phyloP scores from a whole-genome alignment of 2,888 invertebrate genomes.

The Clunio marinus region DNA sequence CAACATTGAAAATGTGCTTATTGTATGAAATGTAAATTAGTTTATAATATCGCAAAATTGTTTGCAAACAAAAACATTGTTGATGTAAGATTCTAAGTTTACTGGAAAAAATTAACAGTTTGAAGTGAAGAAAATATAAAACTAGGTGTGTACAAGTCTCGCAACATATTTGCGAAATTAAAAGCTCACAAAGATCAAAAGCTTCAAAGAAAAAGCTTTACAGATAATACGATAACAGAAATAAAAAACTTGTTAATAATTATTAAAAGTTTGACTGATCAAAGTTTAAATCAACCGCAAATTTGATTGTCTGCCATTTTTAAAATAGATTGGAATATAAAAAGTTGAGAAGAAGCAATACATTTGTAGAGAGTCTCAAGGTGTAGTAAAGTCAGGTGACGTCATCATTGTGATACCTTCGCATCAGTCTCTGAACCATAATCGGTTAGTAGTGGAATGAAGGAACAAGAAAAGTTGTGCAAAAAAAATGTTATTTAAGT shows the following conservation, averaged over 20 bases:
- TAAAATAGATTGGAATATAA: background rate
- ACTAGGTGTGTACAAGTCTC: slow-evolving; percentile 38
- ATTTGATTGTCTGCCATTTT: slow-evolving; percentile 39
- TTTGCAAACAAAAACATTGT: background rate
- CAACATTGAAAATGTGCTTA: too few relatives aligned
- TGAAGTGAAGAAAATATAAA: background rate
- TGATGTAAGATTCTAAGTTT: background rate
- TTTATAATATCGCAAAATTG: too few relatives aligned
- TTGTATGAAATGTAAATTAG: background rate
- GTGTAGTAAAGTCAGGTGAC: slow-evolving; percentile 25
- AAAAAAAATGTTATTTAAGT: too few relatives aligned
- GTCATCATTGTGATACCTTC: slow-evolving; percentile 20
- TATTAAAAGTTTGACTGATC: too few relatives aligned
- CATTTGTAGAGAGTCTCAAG: slow-evolving; percentile 6
- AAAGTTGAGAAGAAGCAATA: slow-evolving; percentile 19
- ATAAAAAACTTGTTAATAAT: too few relatives aligned
- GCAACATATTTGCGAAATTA: background rate
- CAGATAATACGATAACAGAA: background rate
- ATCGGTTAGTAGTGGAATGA: background rate
- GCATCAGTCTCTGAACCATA: background rate
- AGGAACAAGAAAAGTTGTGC: background rate
- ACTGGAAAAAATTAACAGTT: background rate
- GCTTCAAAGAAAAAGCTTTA: background rate
- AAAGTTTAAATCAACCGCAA: too few relatives aligned
- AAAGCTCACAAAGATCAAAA: background rate